Conservation (phyloP, 2,888 invertebrate species). For the Eupithecia exiguata region DNA sequence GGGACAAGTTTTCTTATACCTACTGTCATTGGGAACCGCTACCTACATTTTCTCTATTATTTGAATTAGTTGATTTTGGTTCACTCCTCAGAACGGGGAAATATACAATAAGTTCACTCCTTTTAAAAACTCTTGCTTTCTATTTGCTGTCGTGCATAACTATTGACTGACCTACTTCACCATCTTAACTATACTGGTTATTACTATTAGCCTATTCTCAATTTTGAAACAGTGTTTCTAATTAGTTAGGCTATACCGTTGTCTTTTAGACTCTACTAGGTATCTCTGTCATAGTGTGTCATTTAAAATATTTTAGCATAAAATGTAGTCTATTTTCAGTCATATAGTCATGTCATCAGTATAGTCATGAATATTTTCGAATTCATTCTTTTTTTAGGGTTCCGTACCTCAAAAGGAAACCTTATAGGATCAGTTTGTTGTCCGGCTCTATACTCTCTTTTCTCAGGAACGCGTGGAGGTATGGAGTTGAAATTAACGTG, state of each 20-base stretch:
- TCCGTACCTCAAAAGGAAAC: too few relatives aligned
- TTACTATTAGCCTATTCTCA: neutral
- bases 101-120: neutral
- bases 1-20: neutral
- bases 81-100: neutral
- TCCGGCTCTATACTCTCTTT: too few relatives aligned
- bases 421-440: too few relatives aligned
- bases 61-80: neutral
- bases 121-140: neutral
- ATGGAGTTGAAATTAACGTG: too few relatives aligned
- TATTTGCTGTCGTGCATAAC: neutral
- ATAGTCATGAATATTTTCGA: neutral
- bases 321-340: neutral
- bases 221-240: neutral
- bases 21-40: neutral
- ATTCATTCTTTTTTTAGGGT: neutral
- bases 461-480: too few relatives aligned
- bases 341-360: neutral
- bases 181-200: neutral
- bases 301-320: neutral
- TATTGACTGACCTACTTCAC: neutral
- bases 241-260: neutral
- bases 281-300: too few relatives aligned
- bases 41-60: neutral
- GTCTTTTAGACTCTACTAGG: neutral